Percentiles rank a stretch among this genome's conserved stretches.
Evolutionary conservation across 2,888 invertebrate genomes (phyloP).

Genomic region (Hesperia comma): DNA sequence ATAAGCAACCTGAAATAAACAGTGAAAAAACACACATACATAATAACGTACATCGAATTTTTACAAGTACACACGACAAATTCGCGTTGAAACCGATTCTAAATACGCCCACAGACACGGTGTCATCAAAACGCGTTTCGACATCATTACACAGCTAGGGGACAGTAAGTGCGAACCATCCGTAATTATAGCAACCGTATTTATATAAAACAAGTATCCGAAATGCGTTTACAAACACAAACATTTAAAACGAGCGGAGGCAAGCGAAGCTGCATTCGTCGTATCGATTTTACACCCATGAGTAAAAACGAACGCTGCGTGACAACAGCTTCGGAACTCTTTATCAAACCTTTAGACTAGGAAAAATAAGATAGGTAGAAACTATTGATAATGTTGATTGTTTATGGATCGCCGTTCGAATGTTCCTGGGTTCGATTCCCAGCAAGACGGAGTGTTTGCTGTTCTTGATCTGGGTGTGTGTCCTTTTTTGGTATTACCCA

Average conservation of each 20-base stretch:
- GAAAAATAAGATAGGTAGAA: too few relatives aligned
- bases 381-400: too few relatives aligned
- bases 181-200: conserved; percentile 35
- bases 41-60: too few relatives aligned
- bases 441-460: too few relatives aligned
- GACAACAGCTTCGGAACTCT: conserved; percentile 1
- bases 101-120: not conserved
- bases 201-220: conserved; percentile 40
- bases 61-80: too few relatives aligned
- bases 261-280: conserved; percentile 70
- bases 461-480: too few relatives aligned
- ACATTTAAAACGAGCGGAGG: conserved; percentile 55
- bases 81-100: too few relatives aligned
- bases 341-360: not conserved
- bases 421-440: too few relatives aligned
- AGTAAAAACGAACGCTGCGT: conserved; percentile 63
- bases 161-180: conserved; percentile 47
- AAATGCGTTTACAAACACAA: conserved; percentile 46
- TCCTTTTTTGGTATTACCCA: too few relatives aligned
- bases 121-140: conserved; percentile 20
- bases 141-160: conserved; percentile 28
- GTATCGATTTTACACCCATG: conserved; percentile 79
- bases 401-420: too few relatives aligned
- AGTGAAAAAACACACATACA: too few relatives aligned
- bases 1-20: too few relatives aligned